Conservation (phyloP, 1,140 invertebrate species). For the Archivesica marissinica region DNA sequence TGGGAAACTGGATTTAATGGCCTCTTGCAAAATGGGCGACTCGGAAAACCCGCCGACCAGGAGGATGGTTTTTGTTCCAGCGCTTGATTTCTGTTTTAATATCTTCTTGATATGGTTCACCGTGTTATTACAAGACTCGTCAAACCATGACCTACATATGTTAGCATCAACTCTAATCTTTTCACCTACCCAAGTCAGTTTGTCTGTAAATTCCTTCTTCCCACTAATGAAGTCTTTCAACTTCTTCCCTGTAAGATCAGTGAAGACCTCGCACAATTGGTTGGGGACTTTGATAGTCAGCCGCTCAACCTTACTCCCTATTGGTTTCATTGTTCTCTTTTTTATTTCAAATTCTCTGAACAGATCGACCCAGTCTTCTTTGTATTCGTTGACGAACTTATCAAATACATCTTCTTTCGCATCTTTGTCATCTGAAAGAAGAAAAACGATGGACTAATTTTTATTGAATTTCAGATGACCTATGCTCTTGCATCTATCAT, state of each 20-base stretch:
- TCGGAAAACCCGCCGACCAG: slow-evolving; percentile 57
- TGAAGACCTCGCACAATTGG: slow-evolving; percentile 15
- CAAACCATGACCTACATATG: slow-evolving; percentile 10
- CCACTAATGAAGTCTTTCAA: not conserved
- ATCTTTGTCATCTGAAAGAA: not conserved
- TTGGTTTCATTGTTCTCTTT: slow-evolving; percentile 41
- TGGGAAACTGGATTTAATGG: not conserved
- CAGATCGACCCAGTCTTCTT: slow-evolving; percentile 27
- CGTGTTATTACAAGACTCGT: slow-evolving; percentile 12
- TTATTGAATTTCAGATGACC: too few relatives aligned
- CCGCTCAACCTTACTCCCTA: not conserved
- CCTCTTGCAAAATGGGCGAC: slow-evolving; percentile 30
- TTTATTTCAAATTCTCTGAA: slow-evolving; percentile 63
- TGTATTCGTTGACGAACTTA: not conserved
- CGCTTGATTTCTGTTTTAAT: slow-evolving; percentile 29
- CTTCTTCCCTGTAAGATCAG: not conserved
- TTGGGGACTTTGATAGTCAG: slow-evolving; percentile 50
- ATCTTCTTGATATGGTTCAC: slow-evolving; percentile 2
- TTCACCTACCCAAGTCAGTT: not conserved
- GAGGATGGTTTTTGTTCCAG: slow-evolving; percentile 27
- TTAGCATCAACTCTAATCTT: slow-evolving; percentile 13
- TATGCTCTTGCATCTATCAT: too few relatives aligned
- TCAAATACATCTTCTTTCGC: slow-evolving; percentile 15
- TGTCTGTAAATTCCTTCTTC: slow-evolving; percentile 11
- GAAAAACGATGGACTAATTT: too few relatives aligned